Conservation (phyloP, 2,113 vertebrate genomes). For the Epinephelus cyanopodus region DNA sequence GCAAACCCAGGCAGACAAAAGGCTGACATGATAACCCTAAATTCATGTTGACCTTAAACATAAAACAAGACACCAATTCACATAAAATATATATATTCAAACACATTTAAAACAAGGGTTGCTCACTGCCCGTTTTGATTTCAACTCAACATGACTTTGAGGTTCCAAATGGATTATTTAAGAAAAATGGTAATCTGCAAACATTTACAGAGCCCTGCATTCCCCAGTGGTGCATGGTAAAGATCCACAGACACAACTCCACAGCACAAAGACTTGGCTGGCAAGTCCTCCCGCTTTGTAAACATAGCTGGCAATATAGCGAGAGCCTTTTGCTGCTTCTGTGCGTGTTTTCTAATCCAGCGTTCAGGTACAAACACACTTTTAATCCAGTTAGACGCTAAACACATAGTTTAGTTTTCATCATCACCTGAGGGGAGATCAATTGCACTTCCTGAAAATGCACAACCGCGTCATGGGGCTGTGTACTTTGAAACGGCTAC, state of each 20-base stretch:
- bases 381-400: conserved; percentile 9
- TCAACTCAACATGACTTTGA: conserved; percentile 78
- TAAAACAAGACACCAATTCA: conserved; percentile 62
- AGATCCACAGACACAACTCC: conserved; percentile 77
- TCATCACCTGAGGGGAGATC: conserved; percentile 70
- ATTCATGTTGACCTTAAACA: conserved; percentile 30
- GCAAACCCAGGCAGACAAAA: conserved; percentile 10
- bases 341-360: conserved; percentile 45
- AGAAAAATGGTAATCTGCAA: conserved; percentile 88
- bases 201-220: conserved; percentile 86
- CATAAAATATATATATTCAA: conserved; percentile 63
- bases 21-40: conserved; percentile 21
- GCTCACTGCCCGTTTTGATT: conserved; percentile 60
- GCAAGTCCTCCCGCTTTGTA: conserved; percentile 72
- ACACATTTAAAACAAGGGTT: conserved; percentile 72
- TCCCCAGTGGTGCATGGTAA: conserved; percentile 74
- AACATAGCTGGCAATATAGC: conserved; percentile 62
- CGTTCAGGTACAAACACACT: conserved; percentile 7
- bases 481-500: conserved; percentile 87
- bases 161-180: conserved; percentile 82
- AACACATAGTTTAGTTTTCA: conserved; percentile 26
- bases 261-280: conserved; percentile 64
- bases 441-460: conserved; percentile 74
- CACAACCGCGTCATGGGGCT: conserved; percentile 72
- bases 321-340: conserved; percentile 32